Evolutionary conservation across 2,797 vertebrate species (phyloP).

Genomic region (Crocidura indochinensis): DNA sequence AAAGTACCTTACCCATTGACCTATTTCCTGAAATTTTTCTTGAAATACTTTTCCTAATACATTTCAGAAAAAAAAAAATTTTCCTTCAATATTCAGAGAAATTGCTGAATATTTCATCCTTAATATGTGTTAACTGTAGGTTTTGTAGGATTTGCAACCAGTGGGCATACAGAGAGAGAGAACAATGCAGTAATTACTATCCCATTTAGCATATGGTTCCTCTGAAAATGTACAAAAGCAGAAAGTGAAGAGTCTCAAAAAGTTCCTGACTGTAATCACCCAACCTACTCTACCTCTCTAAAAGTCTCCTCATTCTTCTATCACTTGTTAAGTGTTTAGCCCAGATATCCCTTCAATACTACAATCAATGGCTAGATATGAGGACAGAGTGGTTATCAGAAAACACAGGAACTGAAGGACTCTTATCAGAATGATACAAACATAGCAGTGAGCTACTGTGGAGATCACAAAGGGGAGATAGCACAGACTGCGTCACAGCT

Average conservation of each 20-base stretch:
- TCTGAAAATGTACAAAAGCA: background rate
- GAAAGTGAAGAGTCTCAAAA: constrained; percentile 16
- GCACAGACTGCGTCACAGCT: background rate
- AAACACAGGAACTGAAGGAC: background rate
- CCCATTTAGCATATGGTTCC: background rate
- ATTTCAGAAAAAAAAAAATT: background rate
- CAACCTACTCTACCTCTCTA: background rate
- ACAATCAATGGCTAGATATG: background rate
- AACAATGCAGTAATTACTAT: background rate
- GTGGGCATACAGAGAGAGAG: background rate
- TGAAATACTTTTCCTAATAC: background rate
- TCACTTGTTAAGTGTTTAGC: background rate
- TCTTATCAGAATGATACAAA: background rate
- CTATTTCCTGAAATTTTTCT: background rate
- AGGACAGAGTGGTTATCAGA: background rate
- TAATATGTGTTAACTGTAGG: background rate
- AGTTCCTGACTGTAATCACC: background rate
- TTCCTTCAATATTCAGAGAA: background rate
- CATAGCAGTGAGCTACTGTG: background rate
- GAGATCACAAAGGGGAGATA: background rate
- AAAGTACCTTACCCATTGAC: background rate
- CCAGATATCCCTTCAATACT: background rate
- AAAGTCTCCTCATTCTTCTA: background rate
- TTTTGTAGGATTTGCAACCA: constrained; percentile 10
- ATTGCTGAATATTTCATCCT: background rate